Evolutionary conservation across 2,888 invertebrate genomes (phyloP).

Genomic region (Spodoptera exigua): DNA sequence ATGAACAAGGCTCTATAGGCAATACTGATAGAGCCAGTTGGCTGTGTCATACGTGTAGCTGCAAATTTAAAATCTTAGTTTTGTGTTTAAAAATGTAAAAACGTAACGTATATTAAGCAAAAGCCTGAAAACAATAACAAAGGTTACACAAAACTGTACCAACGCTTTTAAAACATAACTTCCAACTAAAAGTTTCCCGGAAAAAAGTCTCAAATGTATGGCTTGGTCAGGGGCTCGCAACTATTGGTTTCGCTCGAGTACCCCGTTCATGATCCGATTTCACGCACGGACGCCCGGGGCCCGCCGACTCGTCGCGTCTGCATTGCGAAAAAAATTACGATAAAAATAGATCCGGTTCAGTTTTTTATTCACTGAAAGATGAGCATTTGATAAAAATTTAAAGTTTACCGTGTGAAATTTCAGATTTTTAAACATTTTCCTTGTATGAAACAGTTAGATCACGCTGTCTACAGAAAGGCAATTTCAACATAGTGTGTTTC

Average conservation of each 20-base stretch:
- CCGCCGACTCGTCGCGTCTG: constrained; percentile 53
- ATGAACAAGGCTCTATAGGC: too few species aligned
- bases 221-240: constrained; percentile 78
- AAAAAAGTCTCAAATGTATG: constrained; percentile 40
- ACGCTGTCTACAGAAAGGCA: too few species aligned
- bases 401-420: constrained; percentile 11
- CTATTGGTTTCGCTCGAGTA: constrained; percentile 71
- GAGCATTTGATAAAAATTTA: constrained; percentile 4
- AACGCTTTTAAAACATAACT: constrained; percentile 18
- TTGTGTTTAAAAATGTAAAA: not conserved
- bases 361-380: constrained; percentile 36
- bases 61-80: too few species aligned
- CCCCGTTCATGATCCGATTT: constrained; percentile 72
- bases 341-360: constrained; percentile 37
- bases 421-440: too few species aligned
- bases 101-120: not conserved
- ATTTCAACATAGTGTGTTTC: too few species aligned
- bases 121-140: constrained; percentile 5
- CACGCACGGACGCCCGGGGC: constrained; percentile 65
- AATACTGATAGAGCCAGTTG: too few species aligned
- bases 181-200: constrained; percentile 30
- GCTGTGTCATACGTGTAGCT: too few species aligned
- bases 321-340: constrained; percentile 45
- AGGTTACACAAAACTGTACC: constrained; percentile 1
- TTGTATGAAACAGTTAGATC: too few species aligned